phyloP scores from a whole-genome alignment of 2,113 vertebrate species.

The Pangasianodon gigas region DNA sequence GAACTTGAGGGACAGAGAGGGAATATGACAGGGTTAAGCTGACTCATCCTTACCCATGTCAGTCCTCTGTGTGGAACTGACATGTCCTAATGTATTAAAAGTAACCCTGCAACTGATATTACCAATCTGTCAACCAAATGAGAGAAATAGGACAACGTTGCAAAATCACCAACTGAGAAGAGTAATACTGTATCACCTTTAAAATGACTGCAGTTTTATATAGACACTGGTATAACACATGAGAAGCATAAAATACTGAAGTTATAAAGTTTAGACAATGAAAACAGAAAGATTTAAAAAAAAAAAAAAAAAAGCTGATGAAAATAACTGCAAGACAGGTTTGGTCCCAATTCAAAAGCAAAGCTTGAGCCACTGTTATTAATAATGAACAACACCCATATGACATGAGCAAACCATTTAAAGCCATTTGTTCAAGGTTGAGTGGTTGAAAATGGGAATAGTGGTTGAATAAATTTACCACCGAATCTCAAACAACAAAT shows the following conservation, averaged over 20 bases:
- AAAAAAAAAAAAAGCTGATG: neutral
- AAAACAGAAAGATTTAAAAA: neutral
- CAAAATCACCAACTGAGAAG: neutral
- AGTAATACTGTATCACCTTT: neutral
- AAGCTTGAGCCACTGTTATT: slow-evolving; percentile 22
- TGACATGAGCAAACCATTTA: neutral
- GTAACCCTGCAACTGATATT: neutral
- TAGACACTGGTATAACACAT: slow-evolving; percentile 13
- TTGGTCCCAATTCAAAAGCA: slow-evolving; percentile 46
- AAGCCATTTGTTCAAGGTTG: slow-evolving; percentile 19
- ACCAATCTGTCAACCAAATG: neutral
- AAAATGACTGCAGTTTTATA: neutral
- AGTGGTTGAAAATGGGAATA: slow-evolving; percentile 8
- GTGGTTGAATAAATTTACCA: slow-evolving; percentile 18
- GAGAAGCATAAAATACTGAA: slow-evolving; percentile 17
- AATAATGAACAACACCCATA: neutral
- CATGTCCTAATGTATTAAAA: neutral
- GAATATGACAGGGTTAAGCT: neutral
- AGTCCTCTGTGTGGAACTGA: neutral
- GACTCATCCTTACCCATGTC: neutral
- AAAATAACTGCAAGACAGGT: slow-evolving; percentile 30
- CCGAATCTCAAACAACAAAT: neutral
- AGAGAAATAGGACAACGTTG: neutral
- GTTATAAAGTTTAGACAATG: neutral
- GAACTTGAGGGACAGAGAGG: neutral